Evolutionary conservation across 1,140 invertebrate genomes (phyloP), one percentile per base, ranked within the genome.

Genomic region (Orius insidiosus): DNA sequence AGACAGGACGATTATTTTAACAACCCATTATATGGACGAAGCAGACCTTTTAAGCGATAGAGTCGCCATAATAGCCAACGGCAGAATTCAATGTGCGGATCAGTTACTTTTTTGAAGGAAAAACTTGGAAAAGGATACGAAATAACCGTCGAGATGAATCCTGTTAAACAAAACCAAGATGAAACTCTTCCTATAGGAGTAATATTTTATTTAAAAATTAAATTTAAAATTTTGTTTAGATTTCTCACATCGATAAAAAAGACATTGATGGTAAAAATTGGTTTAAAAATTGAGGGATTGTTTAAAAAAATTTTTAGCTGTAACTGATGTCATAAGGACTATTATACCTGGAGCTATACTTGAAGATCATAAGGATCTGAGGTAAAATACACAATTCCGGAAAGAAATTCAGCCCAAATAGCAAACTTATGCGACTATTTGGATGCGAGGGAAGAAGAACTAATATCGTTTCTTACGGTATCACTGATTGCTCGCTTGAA

Each of bases 11-110:
- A 74, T 80, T 31, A 69, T 81, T 34, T 59, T 80, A 33, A 76
- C 75, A 0, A 80, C 78, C 2, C 78, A 80, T 57, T 65, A 64
- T 45, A 64, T 68, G 61, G 66, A 68, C 40, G 66, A 68, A 55
- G 64, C 64, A 1, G 66, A 80, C 51, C 58, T 78, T 2, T 60
- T 80, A 1, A 74, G 75, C 10, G 78, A 80, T 55, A 56, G 78
- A 41, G 76, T 82, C 35, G 76, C 75, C 3, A 76, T 80, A 31
- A 72, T 80, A 9, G 66, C 71, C 7, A 63, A 72, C 50, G 78
- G 78, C 30, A 63, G 67, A 48, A 60, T 81, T 0, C 64, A 69
- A 47, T 71, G 73, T 50, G 67, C 66, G 78, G 78, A 1, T 72
- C 74, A 0, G 69, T 71, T 11, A 59, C 78, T 5, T 79, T 72